Conservation (phyloP, 2,113 vertebrate species). For the Leuciscus idus region DNA sequence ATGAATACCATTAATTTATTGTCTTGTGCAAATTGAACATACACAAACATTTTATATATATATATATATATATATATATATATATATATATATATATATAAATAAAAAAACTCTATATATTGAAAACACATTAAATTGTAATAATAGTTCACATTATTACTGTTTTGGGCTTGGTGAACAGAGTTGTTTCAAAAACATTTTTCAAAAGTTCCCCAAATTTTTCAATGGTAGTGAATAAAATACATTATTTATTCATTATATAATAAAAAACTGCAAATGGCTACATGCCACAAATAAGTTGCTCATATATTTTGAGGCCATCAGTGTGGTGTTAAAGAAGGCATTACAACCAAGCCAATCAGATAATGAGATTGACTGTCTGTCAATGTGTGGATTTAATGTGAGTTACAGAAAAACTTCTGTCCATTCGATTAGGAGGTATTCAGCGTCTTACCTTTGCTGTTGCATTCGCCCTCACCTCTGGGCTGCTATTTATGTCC, state of each 20-base stretch:
- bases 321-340: neutral
- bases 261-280: neutral
- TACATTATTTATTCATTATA: neutral
- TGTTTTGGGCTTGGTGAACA: neutral
- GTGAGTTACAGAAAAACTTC: neutral
- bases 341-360: constrained; percentile 13
- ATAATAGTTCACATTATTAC: too few species aligned
- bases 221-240: too few species aligned
- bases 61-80: too few species aligned
- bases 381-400: neutral
- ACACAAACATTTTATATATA: too few species aligned
- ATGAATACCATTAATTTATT: neutral
- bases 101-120: too few species aligned
- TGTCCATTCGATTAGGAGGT: neutral
- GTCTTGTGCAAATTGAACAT: neutral
- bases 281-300: neutral
- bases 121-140: too few species aligned
- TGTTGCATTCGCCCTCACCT: constrained; percentile 96
- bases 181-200: neutral
- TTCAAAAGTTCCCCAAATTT: too few species aligned
- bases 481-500: constrained; percentile 97
- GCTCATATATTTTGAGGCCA: neutral
- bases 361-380: constrained; percentile 1
- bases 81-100: too few species aligned
- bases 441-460: constrained; percentile 84